Percentiles rank a stretch among this genome's conserved stretches.
Conservation (phyloP, 1,140 invertebrate species). For the Rhyacophila brunnea region DNA sequence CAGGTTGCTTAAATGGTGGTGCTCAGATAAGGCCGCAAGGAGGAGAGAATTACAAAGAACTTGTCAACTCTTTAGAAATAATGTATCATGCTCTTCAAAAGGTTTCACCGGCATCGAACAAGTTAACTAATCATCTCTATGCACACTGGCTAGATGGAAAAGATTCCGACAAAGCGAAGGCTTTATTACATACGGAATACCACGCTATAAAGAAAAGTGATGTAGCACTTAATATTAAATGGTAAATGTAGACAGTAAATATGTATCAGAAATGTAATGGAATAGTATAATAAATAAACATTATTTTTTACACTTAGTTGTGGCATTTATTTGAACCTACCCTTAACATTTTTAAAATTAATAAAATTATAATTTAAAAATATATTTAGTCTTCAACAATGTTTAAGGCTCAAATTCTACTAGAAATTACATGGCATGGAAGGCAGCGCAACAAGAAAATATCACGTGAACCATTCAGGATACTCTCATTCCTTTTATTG, state of each 20-base stretch:
- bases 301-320: too few species aligned
- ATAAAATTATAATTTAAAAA: too few species aligned
- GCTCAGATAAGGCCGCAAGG: slow-evolving; percentile 79
- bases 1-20: slow-evolving; percentile 94
- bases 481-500: too few species aligned
- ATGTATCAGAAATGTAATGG: too few species aligned
- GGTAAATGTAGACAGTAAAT: slow-evolving; percentile 58
- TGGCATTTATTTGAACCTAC: too few species aligned
- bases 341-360: too few species aligned
- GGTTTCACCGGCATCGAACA: slow-evolving; percentile 58
- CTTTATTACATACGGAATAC: slow-evolving; percentile 78
- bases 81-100: slow-evolving; percentile 67
- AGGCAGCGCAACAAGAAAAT: too few species aligned
- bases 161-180: slow-evolving; percentile 64
- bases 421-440: too few species aligned
- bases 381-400: too few species aligned
- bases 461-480: too few species aligned
- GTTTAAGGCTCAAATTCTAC: too few species aligned
- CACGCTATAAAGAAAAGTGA: slow-evolving; percentile 85
- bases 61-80: slow-evolving; percentile 67
- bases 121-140: slow-evolving; percentile 62
- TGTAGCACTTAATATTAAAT: slow-evolving; percentile 85
- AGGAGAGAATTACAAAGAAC: slow-evolving; percentile 66
- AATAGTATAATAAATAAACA: too few species aligned
- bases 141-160: slow-evolving; percentile 68